Evolutionary conservation across 2,113 vertebrate genomes (phyloP).

Genomic region (Aegypius monachus): DNA sequence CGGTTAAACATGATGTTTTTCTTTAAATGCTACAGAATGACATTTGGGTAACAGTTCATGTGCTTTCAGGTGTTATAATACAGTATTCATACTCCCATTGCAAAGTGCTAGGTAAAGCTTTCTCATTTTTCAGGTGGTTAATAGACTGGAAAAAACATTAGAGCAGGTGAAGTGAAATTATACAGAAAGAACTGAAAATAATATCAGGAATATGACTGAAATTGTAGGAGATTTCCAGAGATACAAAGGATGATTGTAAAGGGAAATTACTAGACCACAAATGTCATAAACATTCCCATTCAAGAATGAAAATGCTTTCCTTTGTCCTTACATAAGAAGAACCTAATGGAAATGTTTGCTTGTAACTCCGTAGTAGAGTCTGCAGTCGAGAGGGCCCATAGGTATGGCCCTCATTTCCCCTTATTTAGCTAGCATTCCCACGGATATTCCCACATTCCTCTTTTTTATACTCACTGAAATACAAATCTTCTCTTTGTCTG

Average conservation of each 20-base stretch:
- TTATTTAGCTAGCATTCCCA: neutral
- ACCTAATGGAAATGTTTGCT: neutral
- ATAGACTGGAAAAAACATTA: neutral
- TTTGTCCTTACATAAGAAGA: neutral
- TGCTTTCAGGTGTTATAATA: neutral
- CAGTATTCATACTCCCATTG: neutral
- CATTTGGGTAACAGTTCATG: neutral
- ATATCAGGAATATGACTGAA: neutral
- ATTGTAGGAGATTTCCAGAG: neutral
- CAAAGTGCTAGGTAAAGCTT: neutral
- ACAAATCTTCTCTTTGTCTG: neutral
- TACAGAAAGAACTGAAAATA: neutral
- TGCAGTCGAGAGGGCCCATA: neutral
- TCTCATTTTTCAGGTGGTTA: constrained; percentile 20
- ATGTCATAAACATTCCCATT: neutral
- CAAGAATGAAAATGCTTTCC: constrained; percentile 14
- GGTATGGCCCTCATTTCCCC: fast-evolving
- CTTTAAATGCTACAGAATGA: neutral
- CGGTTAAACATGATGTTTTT: neutral
- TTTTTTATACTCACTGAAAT: neutral
- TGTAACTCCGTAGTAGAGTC: neutral
- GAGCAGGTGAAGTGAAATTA: constrained; percentile 22
- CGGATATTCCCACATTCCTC: neutral
- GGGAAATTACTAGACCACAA: neutral
- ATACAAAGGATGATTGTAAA: neutral